Evolutionary conservation across 2,113 vertebrate species (phyloP).

Genomic region (Mormyrus iriodes): DNA sequence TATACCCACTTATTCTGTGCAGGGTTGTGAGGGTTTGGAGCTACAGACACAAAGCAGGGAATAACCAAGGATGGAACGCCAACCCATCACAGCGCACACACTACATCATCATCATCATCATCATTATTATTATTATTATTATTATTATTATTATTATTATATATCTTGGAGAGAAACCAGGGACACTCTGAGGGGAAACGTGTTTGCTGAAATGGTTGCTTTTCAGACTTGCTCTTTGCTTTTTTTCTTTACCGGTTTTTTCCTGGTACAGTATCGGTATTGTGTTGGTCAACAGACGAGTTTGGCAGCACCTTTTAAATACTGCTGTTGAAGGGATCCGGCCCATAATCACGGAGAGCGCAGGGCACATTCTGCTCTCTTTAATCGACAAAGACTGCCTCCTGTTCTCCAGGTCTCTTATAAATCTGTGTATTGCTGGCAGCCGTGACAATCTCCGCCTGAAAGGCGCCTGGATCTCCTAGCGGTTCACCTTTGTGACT

Average conservation of each 20-base stretch:
- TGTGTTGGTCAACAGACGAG: not conserved
- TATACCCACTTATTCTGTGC: not conserved
- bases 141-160: not conserved
- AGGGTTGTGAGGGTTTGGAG: not conserved
- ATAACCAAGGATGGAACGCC: too few relatives aligned
- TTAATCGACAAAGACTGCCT: constrained; percentile 1
- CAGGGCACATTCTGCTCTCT: not conserved
- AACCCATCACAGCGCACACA: not conserved
- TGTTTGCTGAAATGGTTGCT: not conserved
- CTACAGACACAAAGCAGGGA: not conserved
- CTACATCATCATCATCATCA: not conserved
- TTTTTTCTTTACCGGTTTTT: not conserved
- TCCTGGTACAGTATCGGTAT: constrained; percentile 10
- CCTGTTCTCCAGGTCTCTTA: not conserved
- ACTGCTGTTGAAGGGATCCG: not conserved
- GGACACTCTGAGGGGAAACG: not conserved
- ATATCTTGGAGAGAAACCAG: constrained; percentile 1
- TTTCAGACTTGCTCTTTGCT: not conserved
- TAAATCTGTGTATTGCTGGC: not conserved
- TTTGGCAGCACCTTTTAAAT: not conserved
- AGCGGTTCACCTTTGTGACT: not conserved
- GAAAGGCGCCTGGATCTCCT: not conserved
- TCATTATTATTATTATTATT: not conserved
- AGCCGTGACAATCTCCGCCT: not conserved
- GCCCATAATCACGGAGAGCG: not conserved